Percentiles rank a stretch among this genome's conserved stretches.
Conservation (phyloP, 2,797 vertebrate species). For the Aphelocoma californica region DNA sequence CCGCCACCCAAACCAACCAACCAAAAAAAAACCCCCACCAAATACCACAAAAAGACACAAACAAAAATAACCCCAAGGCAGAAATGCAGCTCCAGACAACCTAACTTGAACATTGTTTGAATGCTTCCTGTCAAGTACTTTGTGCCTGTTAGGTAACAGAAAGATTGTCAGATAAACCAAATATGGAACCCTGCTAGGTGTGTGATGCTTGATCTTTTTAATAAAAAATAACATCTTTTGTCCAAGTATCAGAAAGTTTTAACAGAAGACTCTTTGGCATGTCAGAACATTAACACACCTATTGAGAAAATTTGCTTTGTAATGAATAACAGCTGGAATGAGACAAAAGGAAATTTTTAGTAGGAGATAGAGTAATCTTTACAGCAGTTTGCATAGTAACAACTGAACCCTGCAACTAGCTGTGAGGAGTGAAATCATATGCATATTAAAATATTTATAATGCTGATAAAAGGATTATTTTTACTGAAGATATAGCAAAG, state of each 20-base stretch:
- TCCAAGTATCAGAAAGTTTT: neutral
- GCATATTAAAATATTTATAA: neutral
- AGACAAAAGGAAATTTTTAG: neutral
- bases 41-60: too few species aligned
- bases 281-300: neutral
- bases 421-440: neutral
- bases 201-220: neutral
- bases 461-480: neutral
- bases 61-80: neutral
- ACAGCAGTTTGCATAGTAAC: neutral
- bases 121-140: neutral
- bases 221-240: neutral
- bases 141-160: neutral
- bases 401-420: neutral
- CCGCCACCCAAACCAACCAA: neutral
- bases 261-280: neutral
- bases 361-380: neutral
- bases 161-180: neutral
- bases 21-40: fast-evolving
- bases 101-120: neutral
- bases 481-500: neutral
- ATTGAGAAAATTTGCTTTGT: neutral
- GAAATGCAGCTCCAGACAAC: neutral
- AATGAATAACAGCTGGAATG: neutral
- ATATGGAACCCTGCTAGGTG: neutral